Percentiles rank a stretch among this genome's conserved stretches.
Evolutionary conservation across 1,140 invertebrate species (phyloP).

Genomic region (Chelonus insularis): DNA sequence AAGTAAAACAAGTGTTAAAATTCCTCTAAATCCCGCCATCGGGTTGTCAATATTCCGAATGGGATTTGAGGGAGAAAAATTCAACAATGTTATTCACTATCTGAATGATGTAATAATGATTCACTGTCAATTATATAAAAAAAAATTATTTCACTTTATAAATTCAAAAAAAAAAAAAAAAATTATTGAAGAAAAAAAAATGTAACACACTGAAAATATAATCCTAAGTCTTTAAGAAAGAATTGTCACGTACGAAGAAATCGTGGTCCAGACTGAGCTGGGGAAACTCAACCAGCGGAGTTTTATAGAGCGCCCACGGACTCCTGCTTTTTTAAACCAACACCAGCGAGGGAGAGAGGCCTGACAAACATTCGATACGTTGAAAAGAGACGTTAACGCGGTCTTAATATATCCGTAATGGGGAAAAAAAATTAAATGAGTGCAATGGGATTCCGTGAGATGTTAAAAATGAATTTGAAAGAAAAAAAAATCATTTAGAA

Average conservation of each 20-base stretch:
- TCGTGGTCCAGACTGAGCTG: constrained; percentile 46
- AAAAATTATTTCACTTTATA: not conserved
- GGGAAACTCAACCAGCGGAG: constrained; percentile 44
- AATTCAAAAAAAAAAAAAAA: constrained; percentile 1
- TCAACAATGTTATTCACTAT: too few species aligned
- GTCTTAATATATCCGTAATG: too few species aligned
- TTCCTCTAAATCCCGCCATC: constrained; percentile 25
- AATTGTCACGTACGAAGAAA: constrained; percentile 34
- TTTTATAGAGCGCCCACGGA: constrained; percentile 59
- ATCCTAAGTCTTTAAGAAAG: not conserved
- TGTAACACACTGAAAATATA: not conserved
- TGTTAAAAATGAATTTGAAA: too few species aligned
- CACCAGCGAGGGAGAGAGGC: constrained; percentile 1
- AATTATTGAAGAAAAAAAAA: too few species aligned
- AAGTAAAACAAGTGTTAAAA: constrained; percentile 39
- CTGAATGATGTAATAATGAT: not conserved
- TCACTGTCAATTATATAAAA: too few species aligned
- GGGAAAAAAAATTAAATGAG: too few species aligned
- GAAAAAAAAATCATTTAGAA: too few species aligned
- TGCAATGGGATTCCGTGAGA: too few species aligned
- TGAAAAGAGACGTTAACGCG: not conserved
- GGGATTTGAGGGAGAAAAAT: too few species aligned
- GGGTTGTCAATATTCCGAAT: too few species aligned
- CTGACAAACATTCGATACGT: not conserved
- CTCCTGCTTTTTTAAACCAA: constrained; percentile 25